These are phyloP conservation scores for Drepana arcuata DNA, from an alignment of 1,140 invertebrate genomes.

Conservation along the genomic window DNA sequence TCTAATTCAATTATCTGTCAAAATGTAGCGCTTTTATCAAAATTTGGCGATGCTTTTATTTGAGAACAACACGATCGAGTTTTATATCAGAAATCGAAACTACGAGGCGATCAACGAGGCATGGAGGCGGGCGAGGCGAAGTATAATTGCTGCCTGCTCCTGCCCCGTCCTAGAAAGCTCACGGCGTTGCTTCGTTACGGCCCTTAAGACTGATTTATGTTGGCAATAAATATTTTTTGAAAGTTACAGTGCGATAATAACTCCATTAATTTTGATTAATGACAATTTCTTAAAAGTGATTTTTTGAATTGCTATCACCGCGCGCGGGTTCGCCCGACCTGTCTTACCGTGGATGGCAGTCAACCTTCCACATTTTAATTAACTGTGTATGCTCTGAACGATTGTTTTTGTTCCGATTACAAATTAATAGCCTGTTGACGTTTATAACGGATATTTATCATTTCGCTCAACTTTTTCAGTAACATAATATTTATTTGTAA, in stretches of 20 bases:
- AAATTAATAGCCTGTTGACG: conserved; percentile 16
- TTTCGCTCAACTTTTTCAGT: conserved; percentile 7
- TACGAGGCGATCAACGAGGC: too few species aligned
- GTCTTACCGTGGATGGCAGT: conserved; percentile 33
- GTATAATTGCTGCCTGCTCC: conserved; percentile 31
- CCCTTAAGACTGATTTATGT: conserved; percentile 66
- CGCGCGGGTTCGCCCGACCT: conserved; percentile 24
- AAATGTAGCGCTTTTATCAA: too few species aligned
- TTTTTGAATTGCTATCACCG: conserved; percentile 39
- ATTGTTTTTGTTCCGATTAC: conserved; percentile 45
- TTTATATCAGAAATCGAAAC: too few species aligned
- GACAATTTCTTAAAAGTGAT: conserved; percentile 67
- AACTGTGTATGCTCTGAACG: conserved; percentile 40
- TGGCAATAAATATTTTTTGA: conserved; percentile 68
- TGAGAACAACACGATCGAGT: too few species aligned
- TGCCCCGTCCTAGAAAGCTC: conserved; percentile 58
- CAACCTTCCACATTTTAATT: conserved; percentile 54
- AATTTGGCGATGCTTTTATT: too few species aligned
- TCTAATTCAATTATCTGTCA: too few species aligned
- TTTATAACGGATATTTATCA: conserved; percentile 12
- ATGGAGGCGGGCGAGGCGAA: too few species aligned
- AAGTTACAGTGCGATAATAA: conserved; percentile 67
- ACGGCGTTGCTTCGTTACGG: conserved; percentile 49
- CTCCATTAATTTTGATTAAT: conserved; percentile 72
- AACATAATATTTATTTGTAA: too few species aligned